Conservation (phyloP, 2,797 vertebrate species). For the Ceryle rudis region DNA sequence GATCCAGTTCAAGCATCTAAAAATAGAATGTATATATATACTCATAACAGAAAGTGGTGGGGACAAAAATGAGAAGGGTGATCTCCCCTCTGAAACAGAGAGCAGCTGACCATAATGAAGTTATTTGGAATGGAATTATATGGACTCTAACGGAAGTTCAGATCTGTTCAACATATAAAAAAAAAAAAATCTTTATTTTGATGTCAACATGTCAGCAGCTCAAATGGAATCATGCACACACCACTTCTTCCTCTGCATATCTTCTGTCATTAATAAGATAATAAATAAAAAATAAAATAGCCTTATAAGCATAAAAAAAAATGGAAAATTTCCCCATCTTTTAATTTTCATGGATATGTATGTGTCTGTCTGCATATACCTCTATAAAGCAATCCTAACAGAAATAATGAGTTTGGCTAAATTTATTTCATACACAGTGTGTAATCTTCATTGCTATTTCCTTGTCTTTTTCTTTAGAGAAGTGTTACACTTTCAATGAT, state of each 20-base stretch:
- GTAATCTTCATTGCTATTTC: neutral
- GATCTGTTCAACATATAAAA: neutral
- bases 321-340: neutral
- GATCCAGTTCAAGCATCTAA: neutral
- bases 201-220: neutral
- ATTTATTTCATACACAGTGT: neutral
- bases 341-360: rapidly evolving
- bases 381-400: neutral
- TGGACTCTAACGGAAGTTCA: neutral
- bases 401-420: neutral
- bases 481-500: neutral
- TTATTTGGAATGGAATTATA: neutral
- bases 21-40: neutral
- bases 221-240: neutral
- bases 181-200: rapidly evolving
- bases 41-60: neutral
- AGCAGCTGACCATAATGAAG: neutral
- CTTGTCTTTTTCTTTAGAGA: neutral
- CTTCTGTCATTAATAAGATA: neutral
- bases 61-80: neutral
- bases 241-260: neutral
- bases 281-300: too few relatives aligned
- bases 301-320: too few relatives aligned
- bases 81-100: neutral
- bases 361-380: neutral